These are phyloP conservation scores for Phortica okadai DNA, from an alignment of 2,888 invertebrate species.

Conservation along the genomic window DNA sequence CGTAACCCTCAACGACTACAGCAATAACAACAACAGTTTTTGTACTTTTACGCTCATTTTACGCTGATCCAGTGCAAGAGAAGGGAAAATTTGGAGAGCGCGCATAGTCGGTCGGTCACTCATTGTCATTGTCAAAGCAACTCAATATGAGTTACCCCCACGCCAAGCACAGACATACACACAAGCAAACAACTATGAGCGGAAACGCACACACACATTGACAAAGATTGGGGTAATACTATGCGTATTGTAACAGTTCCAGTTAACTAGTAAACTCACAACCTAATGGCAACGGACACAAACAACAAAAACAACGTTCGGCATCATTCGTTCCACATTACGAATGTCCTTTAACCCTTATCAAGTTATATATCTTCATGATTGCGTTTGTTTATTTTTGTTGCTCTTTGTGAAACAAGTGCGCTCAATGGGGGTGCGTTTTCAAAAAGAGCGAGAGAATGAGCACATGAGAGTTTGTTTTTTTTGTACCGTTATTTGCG, in stretches of 20 bases:
- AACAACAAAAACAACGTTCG: slow-evolving; percentile 37
- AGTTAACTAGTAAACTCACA: slow-evolving; percentile 66
- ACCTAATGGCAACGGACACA: slow-evolving; percentile 54
- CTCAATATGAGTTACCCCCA: slow-evolving; percentile 12
- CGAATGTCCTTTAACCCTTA: slow-evolving; percentile 32
- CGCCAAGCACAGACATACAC: slow-evolving; percentile 15
- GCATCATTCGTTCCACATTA: slow-evolving; percentile 43
- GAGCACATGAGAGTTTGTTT: not conserved
- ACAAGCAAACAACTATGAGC: slow-evolving; percentile 14
- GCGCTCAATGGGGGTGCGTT: too few relatives aligned
- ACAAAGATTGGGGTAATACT: slow-evolving; percentile 33
- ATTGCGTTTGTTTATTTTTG: not conserved
- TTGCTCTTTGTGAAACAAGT: not conserved
- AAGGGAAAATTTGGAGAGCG: not conserved
- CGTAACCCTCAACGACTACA: not conserved
- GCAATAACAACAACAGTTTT: not conserved
- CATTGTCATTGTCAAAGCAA: slow-evolving; percentile 62
- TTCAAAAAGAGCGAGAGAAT: not conserved
- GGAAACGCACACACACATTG: slow-evolving; percentile 18
- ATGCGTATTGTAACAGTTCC: slow-evolving; percentile 42
- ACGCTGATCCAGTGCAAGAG: not conserved
- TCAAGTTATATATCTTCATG: slow-evolving; percentile 25
- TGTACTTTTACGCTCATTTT: not conserved
- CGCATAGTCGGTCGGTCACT: slow-evolving; percentile 33
- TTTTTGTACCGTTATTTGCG: not conserved